Evolutionary conservation across 2,888 invertebrate genomes (phyloP), one percentile per base, ranked within the genome.

Genomic region (Strigamia transsilvanica): DNA sequence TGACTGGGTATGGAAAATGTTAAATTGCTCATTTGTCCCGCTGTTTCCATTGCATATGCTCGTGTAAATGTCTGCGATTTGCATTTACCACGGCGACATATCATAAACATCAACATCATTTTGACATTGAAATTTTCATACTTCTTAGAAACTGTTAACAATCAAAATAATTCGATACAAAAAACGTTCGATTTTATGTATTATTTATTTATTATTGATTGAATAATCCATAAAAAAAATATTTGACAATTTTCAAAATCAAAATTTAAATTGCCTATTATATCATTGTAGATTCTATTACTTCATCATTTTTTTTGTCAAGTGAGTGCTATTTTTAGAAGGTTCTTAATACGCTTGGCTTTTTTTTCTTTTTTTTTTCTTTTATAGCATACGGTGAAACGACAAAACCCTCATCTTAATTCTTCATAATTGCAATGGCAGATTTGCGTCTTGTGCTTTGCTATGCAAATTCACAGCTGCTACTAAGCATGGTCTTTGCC

Each of bases 381-480:
- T 46, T n/a, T 12, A 13, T 46, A n/a, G 46, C 46, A 46, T 46
- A n/a, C 5, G 46, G 46, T 46, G 46, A 10, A 46, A 46, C 46
- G 46, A 46, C 46, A 46, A 46, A 46, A 46, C 46, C 15, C 46
- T 46, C 46, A 46, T 46, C 46, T 46, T 46, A 46, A 46, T 46
- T 46, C 46, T 46, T 46, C 46, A 46, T 46, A 46, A 46, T 46
- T 46, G 46, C 46, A 46, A 46, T 46, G 46, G 46, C 46, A 46
- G 46, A 46, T 46, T 46, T 46, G 46, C 46, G 46, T 46, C 46
- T 46, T 46, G 46, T 46, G 46, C 46, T 46, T 46, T 46, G 46
- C 46, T 46, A 46, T 46, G 46, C 46, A 46, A 46, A 46, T 46
- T 46, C 46, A 46, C 46, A 46, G 46, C 46, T 46, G 46, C 46